phyloP scores from a whole-genome alignment of 2,113 vertebrate genomes.

The Nanorana parkeri region DNA sequence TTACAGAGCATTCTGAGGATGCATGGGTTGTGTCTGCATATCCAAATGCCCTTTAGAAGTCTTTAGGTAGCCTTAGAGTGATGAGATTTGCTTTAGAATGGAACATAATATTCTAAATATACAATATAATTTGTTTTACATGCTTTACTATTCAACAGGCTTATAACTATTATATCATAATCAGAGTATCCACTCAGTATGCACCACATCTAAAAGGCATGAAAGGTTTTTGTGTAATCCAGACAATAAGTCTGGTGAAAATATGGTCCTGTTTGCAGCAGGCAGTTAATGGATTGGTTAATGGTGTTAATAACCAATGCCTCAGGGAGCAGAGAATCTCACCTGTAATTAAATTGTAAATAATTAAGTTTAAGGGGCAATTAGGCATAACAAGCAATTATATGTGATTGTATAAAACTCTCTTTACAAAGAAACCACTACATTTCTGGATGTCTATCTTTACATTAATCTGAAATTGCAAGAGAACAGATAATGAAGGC shows the following conservation, averaged over 20 bases:
- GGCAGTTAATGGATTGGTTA: constrained; percentile 43
- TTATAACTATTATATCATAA: too few species aligned
- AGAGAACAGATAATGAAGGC: constrained; percentile 13
- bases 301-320: constrained; percentile 47
- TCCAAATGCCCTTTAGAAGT: too few species aligned
- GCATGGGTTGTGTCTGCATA: too few species aligned
- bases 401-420: constrained; percentile 45
- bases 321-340: constrained; percentile 45
- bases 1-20: too few species aligned
- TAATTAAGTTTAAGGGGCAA: constrained; percentile 49
- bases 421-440: constrained; percentile 28
- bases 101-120: too few species aligned
- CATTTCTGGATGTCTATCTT: constrained; percentile 41
- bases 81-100: too few species aligned
- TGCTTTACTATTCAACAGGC: not conserved
- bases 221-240: not conserved
- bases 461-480: constrained; percentile 49
- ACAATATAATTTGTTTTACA: not conserved
- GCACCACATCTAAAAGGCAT: not conserved
- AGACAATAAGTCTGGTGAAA: constrained; percentile 18
- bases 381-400: constrained; percentile 50
- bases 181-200: not conserved
- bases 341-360: constrained; percentile 55
- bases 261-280: constrained; percentile 31
- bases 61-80: too few species aligned